A percentile compares a stretch with the other conserved stretches of the same genome.
Evolutionary conservation across 2,797 vertebrate genomes (phyloP).

Genomic region (Darevskia nairensis): DNA sequence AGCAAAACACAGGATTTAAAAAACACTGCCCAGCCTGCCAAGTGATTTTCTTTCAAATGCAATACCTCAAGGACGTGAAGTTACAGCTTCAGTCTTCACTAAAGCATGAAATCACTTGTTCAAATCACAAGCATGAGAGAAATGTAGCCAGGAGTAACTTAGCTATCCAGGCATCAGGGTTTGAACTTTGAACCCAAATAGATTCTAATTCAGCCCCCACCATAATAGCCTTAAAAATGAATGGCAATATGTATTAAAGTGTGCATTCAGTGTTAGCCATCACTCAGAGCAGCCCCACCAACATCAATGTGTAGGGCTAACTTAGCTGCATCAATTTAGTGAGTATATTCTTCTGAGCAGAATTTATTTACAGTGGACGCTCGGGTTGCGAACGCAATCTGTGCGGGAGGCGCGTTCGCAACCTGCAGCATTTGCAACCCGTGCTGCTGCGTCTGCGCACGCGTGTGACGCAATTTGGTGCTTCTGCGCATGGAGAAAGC

Average conservation of each 20-base stretch:
- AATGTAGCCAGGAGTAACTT: not conserved
- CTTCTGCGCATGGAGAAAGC: no score
- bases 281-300: no score
- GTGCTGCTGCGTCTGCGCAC: no score
- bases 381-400: no score
- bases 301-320: no score
- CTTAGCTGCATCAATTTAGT: no score
- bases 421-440: no score
- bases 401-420: no score
- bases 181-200: not conserved
- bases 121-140: not conserved
- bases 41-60: conserved; percentile 68
- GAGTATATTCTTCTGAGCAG: no score
- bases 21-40: conserved; percentile 65
- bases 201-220: not conserved
- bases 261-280: no score
- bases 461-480: no score
- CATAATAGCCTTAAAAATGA: not conserved
- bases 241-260: not conserved
- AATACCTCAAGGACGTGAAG: conserved; percentile 54
- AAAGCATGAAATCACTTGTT: conserved; percentile 51
- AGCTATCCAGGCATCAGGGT: not conserved
- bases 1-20: conserved; percentile 61
- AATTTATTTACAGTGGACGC: no score
- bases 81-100: conserved; percentile 50